Conservation (phyloP, 2,797 vertebrate genomes). For the Pristis pectinata region DNA sequence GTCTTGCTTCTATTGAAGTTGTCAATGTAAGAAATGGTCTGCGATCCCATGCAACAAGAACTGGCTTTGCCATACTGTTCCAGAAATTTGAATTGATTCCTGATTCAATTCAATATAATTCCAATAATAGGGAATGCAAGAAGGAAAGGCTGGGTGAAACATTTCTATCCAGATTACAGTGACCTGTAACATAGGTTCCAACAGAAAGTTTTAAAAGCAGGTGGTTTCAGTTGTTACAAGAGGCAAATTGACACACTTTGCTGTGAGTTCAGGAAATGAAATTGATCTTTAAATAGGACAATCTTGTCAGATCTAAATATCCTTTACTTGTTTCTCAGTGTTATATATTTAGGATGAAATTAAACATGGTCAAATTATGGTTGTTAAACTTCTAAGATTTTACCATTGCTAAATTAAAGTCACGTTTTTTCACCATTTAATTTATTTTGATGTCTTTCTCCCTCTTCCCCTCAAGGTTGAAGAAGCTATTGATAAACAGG, state of each 20-base stretch:
- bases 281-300: neutral
- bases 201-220: neutral
- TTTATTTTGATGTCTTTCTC: neutral
- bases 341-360: neutral
- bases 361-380: neutral
- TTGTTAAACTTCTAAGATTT: neutral
- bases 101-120: neutral
- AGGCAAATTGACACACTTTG: neutral
- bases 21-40: neutral
- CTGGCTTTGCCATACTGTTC: neutral
- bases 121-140: neutral
- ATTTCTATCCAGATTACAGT: neutral
- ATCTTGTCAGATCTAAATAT: neutral
- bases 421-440: neutral
- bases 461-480: constrained; percentile 50
- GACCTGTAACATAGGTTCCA: neutral
- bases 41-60: neutral
- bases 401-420: neutral
- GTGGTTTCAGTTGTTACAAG: neutral
- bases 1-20: neutral
- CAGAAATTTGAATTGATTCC: neutral
- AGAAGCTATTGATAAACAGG: constrained; percentile 68
- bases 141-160: neutral
- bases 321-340: neutral
- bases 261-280: neutral